These are phyloP conservation scores for Petrocephalus microphthalmus DNA, from an alignment of 2,113 vertebrate species.

Conservation along the genomic window DNA sequence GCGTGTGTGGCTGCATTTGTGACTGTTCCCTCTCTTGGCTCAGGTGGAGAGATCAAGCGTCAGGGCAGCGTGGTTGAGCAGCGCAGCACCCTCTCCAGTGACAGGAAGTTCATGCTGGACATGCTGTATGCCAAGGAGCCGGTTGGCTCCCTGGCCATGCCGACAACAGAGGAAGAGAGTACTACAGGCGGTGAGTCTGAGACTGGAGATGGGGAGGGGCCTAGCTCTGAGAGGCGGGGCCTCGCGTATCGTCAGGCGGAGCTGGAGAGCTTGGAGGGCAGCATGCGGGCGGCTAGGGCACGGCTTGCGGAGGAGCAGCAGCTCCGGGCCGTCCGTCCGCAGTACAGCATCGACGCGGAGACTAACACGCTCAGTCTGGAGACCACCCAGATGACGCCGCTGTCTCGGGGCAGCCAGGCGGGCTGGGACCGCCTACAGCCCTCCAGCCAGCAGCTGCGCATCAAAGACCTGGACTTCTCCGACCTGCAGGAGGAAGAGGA, in stretches of 20 bases:
- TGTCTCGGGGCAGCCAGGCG: constrained; percentile 54
- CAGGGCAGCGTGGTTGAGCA: constrained; percentile 40
- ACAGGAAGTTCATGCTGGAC: constrained; percentile 67
- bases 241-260: constrained; percentile 46
- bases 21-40: neutral
- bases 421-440: constrained; percentile 61
- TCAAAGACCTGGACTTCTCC: constrained; percentile 93
- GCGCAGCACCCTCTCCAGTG: constrained; percentile 57
- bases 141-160: neutral
- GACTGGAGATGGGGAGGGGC: neutral
- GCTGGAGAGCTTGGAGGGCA: constrained; percentile 53
- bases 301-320: constrained; percentile 50
- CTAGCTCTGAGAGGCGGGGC: constrained; percentile 8
- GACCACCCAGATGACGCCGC: constrained; percentile 54
- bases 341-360: constrained; percentile 70
- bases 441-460: constrained; percentile 62
- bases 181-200: neutral
- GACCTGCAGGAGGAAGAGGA: constrained; percentile 90
- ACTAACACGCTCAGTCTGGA: constrained; percentile 60
- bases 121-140: constrained; percentile 65
- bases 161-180: neutral
- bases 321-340: constrained; percentile 49
- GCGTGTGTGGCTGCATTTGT: too few species aligned
- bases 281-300: constrained; percentile 43
- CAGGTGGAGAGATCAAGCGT: constrained; percentile 37